These are phyloP conservation scores for Hirtodrosophila trivittata DNA, from an alignment of 2,888 invertebrate species.

Conservation along the genomic window DNA sequence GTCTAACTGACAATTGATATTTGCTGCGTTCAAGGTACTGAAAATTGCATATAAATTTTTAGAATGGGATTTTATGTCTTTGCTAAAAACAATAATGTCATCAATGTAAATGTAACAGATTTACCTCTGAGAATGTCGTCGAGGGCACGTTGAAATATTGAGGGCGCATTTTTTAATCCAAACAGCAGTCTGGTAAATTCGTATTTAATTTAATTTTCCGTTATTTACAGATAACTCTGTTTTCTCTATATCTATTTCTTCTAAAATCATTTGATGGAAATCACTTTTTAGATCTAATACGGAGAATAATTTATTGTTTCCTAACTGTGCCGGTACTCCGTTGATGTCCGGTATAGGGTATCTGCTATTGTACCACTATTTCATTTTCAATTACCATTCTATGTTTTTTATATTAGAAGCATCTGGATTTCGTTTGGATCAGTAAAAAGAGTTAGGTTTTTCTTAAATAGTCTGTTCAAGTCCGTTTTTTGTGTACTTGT, in stretches of 20 bases:
- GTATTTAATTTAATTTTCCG: constrained; percentile 20
- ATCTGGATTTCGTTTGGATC: constrained; percentile 21
- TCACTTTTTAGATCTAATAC: too few species aligned
- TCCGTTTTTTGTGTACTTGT: background rate
- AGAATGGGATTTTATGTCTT: constrained; percentile 27
- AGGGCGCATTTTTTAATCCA: constrained; percentile 15
- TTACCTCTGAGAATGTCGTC: constrained; percentile 32
- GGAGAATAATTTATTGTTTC: too few species aligned
- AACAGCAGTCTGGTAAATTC: constrained; percentile 29
- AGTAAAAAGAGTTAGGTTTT: constrained; percentile 26
- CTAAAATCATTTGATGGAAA: too few species aligned
- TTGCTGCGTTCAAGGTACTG: constrained; percentile 21
- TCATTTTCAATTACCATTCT: constrained; percentile 23
- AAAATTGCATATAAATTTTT: constrained; percentile 26
- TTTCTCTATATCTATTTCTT: too few species aligned
- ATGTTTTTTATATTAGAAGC: constrained; percentile 5
- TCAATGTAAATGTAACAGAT: constrained; percentile 38
- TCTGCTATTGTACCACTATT: constrained; percentile 13
- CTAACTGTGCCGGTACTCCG: background rate
- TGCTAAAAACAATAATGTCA: constrained; percentile 40
- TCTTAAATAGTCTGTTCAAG: background rate
- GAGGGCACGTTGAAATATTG: constrained; percentile 25
- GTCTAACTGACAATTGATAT: constrained; percentile 33
- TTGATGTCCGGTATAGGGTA: background rate
- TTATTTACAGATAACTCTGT: constrained; percentile 27